phyloP scores from a whole-genome alignment of 1,140 invertebrate genomes.

The Solen grandis region DNA sequence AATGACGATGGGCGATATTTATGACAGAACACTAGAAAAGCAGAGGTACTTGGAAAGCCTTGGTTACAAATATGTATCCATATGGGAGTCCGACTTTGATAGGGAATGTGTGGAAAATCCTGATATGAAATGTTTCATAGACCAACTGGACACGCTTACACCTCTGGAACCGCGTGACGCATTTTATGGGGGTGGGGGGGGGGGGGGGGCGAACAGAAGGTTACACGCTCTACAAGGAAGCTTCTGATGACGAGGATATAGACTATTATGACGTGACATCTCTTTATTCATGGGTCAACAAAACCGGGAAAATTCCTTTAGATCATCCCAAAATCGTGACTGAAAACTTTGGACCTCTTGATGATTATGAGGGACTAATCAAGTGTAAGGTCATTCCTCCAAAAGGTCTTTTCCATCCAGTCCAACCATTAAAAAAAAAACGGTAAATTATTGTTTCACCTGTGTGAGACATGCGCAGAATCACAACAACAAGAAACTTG shows the following conservation, averaged over 20 bases:
- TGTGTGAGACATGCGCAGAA: conserved; percentile 11
- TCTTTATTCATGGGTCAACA: conserved; percentile 70
- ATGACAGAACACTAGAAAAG: conserved; percentile 21
- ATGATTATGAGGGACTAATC: conserved; percentile 10
- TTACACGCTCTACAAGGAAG: conserved; percentile 64
- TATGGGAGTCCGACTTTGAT: conserved; percentile 27
- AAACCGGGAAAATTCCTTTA: conserved; percentile 72
- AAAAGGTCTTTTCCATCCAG: conserved; percentile 6
- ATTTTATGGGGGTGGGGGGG: too few species aligned
- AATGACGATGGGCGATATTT: conserved; percentile 25
- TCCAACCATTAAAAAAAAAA: conserved; percentile 3
- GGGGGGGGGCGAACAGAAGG: conserved; percentile 78
- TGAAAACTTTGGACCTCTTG: conserved; percentile 61
- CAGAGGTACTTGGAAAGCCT: background rate
- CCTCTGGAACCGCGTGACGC: conserved; percentile 64
- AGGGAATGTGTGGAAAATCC: background rate
- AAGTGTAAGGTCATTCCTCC: conserved; percentile 24
- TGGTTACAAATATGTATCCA: conserved; percentile 4
- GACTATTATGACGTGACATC: conserved; percentile 76
- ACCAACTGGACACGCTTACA: conserved; percentile 25
- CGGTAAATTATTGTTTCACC: too few species aligned
- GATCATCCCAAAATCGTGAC: conserved; percentile 76
- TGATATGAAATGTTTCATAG: conserved; percentile 6
- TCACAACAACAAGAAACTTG: background rate
- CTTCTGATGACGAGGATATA: conserved; percentile 71